phyloP scores from a whole-genome alignment of 2,888 invertebrate species.

The Sphinx pinastri region DNA sequence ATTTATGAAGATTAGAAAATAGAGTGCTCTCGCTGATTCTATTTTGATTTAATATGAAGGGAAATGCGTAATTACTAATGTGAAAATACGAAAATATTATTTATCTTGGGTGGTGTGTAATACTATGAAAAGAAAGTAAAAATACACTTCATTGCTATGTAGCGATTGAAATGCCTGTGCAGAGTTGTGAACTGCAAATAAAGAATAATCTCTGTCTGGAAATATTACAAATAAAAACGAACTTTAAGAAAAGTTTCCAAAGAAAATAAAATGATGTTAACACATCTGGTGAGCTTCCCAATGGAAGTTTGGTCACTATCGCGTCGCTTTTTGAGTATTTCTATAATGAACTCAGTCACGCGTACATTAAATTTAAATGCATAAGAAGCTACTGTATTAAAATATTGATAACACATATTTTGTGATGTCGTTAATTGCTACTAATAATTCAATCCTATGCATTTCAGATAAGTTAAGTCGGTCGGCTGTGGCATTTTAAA shows the following conservation, averaged over 20 bases:
- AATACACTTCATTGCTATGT: not conserved
- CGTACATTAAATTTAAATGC: conserved; percentile 78
- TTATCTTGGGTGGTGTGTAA: not conserved
- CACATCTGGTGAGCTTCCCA: conserved; percentile 29
- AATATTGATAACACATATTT: conserved; percentile 80
- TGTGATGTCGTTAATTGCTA: conserved; percentile 74
- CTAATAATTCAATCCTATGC: conserved; percentile 78
- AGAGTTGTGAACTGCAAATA: not conserved
- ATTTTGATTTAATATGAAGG: not conserved
- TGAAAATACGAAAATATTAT: not conserved
- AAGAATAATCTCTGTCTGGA: conserved; percentile 7
- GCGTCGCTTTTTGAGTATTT: conserved; percentile 59
- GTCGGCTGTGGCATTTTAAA: conserved; percentile 60
- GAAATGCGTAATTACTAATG: not conserved
- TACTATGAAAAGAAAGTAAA: not conserved
- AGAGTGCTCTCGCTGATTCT: conserved; percentile 56
- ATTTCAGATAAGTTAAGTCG: conserved; percentile 67
- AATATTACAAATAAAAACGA: not conserved
- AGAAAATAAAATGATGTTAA: not conserved
- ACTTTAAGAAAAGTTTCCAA: not conserved
- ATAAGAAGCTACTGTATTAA: conserved; percentile 80
- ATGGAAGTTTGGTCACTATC: conserved; percentile 56
- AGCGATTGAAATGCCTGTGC: not conserved
- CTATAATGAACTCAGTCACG: conserved; percentile 77
- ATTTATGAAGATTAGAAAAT: conserved; percentile 77